Evolutionary conservation across 2,888 invertebrate genomes (phyloP), one percentile per base, ranked within the genome.

Genomic region (Anorthoa munda): DNA sequence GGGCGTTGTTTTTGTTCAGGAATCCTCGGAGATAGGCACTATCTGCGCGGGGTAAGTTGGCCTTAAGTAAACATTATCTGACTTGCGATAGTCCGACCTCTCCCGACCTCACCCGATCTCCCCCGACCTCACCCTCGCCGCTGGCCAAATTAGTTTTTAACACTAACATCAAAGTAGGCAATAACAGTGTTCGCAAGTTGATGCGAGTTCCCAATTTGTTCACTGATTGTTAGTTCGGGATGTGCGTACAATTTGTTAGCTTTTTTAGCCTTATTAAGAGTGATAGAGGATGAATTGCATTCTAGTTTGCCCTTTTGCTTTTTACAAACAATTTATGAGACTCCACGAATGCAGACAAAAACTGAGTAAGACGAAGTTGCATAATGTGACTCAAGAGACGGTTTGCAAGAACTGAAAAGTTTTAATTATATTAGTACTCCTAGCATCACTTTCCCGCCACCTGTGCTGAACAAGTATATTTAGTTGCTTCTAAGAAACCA

Each of bases 1-100:
- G 91, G 92, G 85, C 83, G 86, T 91, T 94, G 93, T 94, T 94
- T 94, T 94, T 93, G 92, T 93, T 93, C 88, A 78, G 77, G 84
- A 89, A 89, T 90, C 89, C 89, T 84, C 85, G 79, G 75, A 90
- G 87, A 85, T 83, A 83, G 81, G 79, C 77, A 87, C 87, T 88
- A 88, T 83, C 82, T 82, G 83, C 81, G 81, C 73, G 71, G 86
- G 81, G 86, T 83, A 90, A 91, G 84, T 92, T 90, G 83, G 86
- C 77, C 83, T 87, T 88, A 88, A 89, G 88, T 89, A 91, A 93
- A 93, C 90, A 92, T 90, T 91, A 90, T 90, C 89, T 90, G 88
- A 86, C 87, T 90, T 88, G 86, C 84, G 87, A 83, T 89, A 87
- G 87, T 83, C 86, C 79, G 69, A 78, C 86, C 79, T 80, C 56